These are phyloP conservation scores for Phalacrocorax carbo DNA, from an alignment of 2,113 vertebrate species.

Conservation along the genomic window DNA sequence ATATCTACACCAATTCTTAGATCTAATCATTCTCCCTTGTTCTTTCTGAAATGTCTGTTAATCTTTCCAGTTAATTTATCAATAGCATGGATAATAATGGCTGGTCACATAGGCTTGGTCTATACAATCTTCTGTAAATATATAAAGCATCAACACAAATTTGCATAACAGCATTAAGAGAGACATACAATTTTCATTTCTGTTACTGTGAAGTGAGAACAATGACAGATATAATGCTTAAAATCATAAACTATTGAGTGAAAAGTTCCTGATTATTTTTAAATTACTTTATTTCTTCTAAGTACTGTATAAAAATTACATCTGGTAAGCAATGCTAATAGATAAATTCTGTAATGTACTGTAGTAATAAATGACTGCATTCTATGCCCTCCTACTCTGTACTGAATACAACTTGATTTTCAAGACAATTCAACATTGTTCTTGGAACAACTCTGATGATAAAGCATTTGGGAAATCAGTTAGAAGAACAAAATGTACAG, in stretches of 20 bases:
- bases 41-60: not conserved
- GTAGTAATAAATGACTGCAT: not conserved
- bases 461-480: not conserved
- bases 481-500: not conserved
- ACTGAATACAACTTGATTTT: not conserved
- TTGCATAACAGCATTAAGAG: not conserved
- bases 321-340: not conserved
- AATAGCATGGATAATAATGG: not conserved
- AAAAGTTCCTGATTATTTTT: not conserved
- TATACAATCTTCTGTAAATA: not conserved
- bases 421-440: not conserved
- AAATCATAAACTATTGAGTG: not conserved
- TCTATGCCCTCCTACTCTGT: not conserved
- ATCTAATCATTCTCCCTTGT: not conserved
- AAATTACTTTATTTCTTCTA: not conserved
- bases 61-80: not conserved
- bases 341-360: not conserved
- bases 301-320: not conserved
- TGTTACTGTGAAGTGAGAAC: not conserved
- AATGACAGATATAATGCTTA: not conserved
- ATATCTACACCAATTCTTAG: not conserved
- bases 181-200: not conserved
- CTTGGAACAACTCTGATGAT: not conserved
- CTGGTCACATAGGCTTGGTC: not conserved
- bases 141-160: not conserved